Percentiles rank a stretch among this genome's conserved stretches.
Conservation (phyloP, 2,888 invertebrate genomes). For the Epirrita christyi region DNA sequence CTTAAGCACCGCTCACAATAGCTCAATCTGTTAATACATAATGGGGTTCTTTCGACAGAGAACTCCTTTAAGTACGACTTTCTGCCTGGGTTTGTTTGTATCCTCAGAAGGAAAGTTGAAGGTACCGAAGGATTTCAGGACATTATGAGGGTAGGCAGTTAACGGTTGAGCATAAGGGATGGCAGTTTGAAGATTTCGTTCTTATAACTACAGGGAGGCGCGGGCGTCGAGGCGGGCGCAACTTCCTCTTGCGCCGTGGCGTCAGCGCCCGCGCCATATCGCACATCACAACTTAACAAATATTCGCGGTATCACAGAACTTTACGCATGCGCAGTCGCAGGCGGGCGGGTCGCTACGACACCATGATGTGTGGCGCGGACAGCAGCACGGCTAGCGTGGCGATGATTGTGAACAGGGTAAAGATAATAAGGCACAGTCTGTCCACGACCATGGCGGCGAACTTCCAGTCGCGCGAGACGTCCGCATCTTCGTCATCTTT, state of each 20-base stretch:
- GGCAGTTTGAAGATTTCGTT: slow-evolving; percentile 72
- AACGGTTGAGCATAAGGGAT: slow-evolving; percentile 71
- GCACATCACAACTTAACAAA: slow-evolving; percentile 87
- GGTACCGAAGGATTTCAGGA: slow-evolving; percentile 58
- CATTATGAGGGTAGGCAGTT: slow-evolving; percentile 71
- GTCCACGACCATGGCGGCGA: slow-evolving; percentile 99
- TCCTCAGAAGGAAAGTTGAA: slow-evolving; percentile 54
- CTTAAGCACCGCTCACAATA: slow-evolving; percentile 53
- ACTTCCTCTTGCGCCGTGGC: slow-evolving; percentile 68
- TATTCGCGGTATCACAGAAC: slow-evolving; percentile 89
- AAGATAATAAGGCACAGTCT: slow-evolving; percentile 99
- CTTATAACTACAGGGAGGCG: slow-evolving; percentile 80
- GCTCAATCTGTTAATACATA: slow-evolving; percentile 27
- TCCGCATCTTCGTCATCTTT: slow-evolving; percentile 97
- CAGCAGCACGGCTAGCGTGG: slow-evolving; percentile 98
- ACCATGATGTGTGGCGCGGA: slow-evolving; percentile 98
- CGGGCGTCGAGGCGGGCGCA: slow-evolving; percentile 76
- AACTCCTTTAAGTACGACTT: slow-evolving; percentile 48
- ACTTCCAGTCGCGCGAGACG: slow-evolving; percentile 99
- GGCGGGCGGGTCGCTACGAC: slow-evolving; percentile 89
- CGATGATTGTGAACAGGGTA: slow-evolving; percentile 98
- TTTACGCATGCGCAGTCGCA: slow-evolving; percentile 80
- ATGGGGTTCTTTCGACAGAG: slow-evolving; percentile 46
- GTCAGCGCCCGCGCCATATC: slow-evolving; percentile 74
- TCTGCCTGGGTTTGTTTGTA: slow-evolving; percentile 47